Conservation (phyloP, 2,888 invertebrate genomes). For the Sabatieria punctata region DNA sequence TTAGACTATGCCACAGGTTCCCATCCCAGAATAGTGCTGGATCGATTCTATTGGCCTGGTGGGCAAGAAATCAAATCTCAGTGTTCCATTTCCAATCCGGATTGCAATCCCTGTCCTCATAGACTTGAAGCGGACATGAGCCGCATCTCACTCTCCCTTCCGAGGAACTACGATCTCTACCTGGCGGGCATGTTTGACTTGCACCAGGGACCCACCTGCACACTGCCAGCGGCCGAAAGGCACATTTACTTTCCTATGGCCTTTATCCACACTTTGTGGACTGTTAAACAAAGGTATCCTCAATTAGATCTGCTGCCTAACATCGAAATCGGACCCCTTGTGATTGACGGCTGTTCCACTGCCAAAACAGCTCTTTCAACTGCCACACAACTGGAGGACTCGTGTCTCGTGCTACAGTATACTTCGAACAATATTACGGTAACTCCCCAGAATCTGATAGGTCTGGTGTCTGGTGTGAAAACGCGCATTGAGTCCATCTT, state of each 20-base stretch:
- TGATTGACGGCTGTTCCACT: slow-evolving; percentile 5
- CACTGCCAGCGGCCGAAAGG: neutral
- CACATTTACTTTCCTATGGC: slow-evolving; percentile 4
- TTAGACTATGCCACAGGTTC: neutral
- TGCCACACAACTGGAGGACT: neutral
- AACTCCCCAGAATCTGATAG: neutral
- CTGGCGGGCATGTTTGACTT: slow-evolving; percentile 9
- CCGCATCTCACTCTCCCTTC: neutral
- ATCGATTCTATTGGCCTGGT: neutral
- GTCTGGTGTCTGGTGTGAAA: neutral
- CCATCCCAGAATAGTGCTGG: neutral
- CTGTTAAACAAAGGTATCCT: slow-evolving; percentile 4
- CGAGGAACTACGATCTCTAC: slow-evolving; percentile 5
- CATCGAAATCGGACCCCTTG: slow-evolving; percentile 4
- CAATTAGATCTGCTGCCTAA: slow-evolving; percentile 5
- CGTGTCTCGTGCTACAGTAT: neutral
- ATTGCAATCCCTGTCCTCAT: neutral
- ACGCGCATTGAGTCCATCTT: too few relatives aligned
- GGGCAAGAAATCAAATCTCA: neutral
- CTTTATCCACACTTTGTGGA: slow-evolving; percentile 9
- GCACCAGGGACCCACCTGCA: neutral
- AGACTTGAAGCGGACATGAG: neutral
- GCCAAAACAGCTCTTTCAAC: neutral
- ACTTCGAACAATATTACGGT: slow-evolving; percentile 2
- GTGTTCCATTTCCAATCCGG: slow-evolving; percentile 1